Evolutionary conservation across 2,888 invertebrate species (phyloP), one percentile per base, ranked within the genome.

Genomic region (Cryptus viduatorius): DNA sequence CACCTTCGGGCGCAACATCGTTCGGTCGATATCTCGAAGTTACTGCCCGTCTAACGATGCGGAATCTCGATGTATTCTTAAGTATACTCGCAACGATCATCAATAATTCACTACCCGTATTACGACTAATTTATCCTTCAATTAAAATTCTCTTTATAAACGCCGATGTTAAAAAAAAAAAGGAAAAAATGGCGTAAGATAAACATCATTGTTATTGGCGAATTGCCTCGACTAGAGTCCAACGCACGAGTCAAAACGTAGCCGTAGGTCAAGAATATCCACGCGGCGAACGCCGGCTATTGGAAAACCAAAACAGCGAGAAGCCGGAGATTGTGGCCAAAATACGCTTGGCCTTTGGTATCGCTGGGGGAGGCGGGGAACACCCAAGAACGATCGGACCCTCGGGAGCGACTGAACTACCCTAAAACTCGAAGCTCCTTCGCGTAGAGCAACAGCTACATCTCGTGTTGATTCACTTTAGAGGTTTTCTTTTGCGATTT

Each of bases 361-460:
- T 8, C 59, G n/a, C 12, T 16, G 10, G 8, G 19, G 50, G 68
- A 50, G 56, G 50, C 77, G 14, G 8, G 14, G 42, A 46, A 44
- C 50, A 42, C 72, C 48, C 72, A 50, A 61, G 68, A 79, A 61
- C 68, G 48, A 83, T 83, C 61, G 82, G 59, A 69, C 82, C 79
- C 82, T 75, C 79, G 79, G 68, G 82, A 83, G 50, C 10, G 59
- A 42, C 78, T 46, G 59, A 29, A 67, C 42, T 53, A 61, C 48
- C 67, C 68, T 61, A n/a, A 61, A n/a, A 56, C 42, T 56, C 56
- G 56, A 71, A 73, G 8, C 44, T 67, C 16, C 19, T 16, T 44
- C 10, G 12, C 53, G 46, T 16, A 50, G 61, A 12, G 42, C 37
- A 46, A 79, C 37, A 24, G 1, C 24, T 3, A 50, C 10, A 37